phyloP scores from a whole-genome alignment of 1,140 invertebrate species.

The Ips typographus region DNA sequence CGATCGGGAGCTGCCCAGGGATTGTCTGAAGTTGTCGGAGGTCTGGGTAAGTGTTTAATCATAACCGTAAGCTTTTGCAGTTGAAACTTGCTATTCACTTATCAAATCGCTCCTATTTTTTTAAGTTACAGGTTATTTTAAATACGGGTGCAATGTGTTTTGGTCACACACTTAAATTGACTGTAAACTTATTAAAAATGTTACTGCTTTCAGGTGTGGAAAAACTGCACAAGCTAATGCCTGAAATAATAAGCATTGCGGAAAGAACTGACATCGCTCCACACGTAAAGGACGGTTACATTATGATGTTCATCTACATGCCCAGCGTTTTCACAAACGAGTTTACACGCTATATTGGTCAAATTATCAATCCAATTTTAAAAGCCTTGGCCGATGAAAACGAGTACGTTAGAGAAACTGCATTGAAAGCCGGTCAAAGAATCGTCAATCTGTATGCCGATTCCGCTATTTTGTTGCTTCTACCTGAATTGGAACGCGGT shows the following conservation, averaged over 20 bases:
- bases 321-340: slow-evolving; percentile 93
- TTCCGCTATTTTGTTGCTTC: slow-evolving; percentile 87
- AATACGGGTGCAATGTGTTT: not conserved
- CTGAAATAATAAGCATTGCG: slow-evolving; percentile 95
- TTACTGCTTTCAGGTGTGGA: slow-evolving; percentile 69
- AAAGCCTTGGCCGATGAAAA: slow-evolving; percentile 98
- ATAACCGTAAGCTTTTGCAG: too few relatives aligned
- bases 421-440: slow-evolving; percentile 92
- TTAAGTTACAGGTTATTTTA: not conserved
- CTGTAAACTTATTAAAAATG: not conserved
- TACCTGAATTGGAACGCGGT: slow-evolving; percentile 93
- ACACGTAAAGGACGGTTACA: slow-evolving; percentile 98
- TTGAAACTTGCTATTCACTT: not conserved
- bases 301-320: slow-evolving; percentile 99
- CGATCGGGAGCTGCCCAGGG: slow-evolving; percentile 98
- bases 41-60: slow-evolving; percentile 56
- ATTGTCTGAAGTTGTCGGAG: slow-evolving; percentile 91
- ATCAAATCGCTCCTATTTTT: not conserved
- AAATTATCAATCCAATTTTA: slow-evolving; percentile 96
- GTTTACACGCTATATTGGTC: slow-evolving; percentile 95
- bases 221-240: slow-evolving; percentile 96
- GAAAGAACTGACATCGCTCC: slow-evolving; percentile 93
- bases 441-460: slow-evolving; percentile 97
- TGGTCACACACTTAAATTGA: not conserved
- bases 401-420: slow-evolving; percentile 97